Evolutionary conservation across 2,113 vertebrate genomes (phyloP).

Genomic region (Octodon degus): DNA sequence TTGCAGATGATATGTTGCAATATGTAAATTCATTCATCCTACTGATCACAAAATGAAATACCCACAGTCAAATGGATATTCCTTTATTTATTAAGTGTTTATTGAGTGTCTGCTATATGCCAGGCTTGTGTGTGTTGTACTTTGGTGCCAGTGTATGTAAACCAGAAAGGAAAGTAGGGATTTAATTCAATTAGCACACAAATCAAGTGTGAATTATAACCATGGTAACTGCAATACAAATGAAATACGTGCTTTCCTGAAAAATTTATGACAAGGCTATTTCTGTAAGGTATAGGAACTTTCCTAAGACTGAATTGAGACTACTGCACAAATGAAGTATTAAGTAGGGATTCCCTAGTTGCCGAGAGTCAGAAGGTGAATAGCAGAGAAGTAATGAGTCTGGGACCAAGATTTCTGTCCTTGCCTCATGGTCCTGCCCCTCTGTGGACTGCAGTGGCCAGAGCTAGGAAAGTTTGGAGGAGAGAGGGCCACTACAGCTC

Average conservation of each 20-base stretch:
- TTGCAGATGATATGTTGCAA: not conserved
- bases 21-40: conserved; percentile 36
- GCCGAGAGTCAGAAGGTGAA: not conserved
- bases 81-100: conserved; percentile 4
- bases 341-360: not conserved
- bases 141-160: not conserved
- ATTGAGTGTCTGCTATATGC: not conserved
- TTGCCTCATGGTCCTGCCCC: not conserved
- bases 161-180: not conserved
- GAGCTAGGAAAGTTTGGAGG: not conserved
- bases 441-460: not conserved
- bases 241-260: not conserved
- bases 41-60: conserved; percentile 37
- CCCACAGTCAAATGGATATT: not conserved
- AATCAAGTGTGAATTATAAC: conserved; percentile 28
- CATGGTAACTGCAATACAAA: not conserved
- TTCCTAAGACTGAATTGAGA: not conserved
- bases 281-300: not conserved
- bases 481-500: not conserved
- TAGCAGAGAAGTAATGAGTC: not conserved
- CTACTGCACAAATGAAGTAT: not conserved
- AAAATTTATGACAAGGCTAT: not conserved
- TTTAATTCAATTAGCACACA: conserved; percentile 33
- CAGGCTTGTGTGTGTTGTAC: not conserved
- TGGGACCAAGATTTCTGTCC: not conserved